Evolutionary conservation across 2,113 vertebrate genomes (phyloP).

Genomic region (Pelecanus crispus): DNA sequence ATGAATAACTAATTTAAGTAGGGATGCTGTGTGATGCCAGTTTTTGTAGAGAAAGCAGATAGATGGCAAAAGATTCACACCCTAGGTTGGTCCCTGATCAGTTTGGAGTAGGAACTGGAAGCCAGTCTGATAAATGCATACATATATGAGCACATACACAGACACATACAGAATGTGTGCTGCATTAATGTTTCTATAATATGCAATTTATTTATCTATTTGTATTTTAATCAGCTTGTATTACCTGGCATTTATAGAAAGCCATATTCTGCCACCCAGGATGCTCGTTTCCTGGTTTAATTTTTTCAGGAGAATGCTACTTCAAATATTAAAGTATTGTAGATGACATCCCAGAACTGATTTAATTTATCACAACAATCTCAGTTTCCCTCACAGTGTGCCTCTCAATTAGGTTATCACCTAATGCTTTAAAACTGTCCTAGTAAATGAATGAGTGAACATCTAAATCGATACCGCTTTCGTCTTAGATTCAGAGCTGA

Average conservation of each 20-base stretch:
- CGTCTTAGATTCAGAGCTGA: background rate
- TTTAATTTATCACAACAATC: constrained; percentile 37
- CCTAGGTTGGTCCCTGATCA: background rate
- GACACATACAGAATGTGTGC: background rate
- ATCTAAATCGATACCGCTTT: constrained; percentile 34
- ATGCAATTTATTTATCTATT: background rate
- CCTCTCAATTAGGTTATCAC: constrained; percentile 35
- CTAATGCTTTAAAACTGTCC: constrained; percentile 29
- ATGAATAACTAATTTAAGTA: background rate
- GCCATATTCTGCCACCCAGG: background rate
- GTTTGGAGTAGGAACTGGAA: background rate
- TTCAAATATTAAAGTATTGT: background rate
- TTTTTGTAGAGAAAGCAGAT: background rate
- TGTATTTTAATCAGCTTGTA: background rate
- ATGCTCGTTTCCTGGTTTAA: background rate
- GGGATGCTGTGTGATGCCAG: background rate
- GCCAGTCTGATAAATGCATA: background rate
- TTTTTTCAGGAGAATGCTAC: background rate
- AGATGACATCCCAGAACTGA: background rate
- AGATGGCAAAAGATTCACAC: background rate
- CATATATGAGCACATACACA: background rate
- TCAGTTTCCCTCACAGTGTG: background rate
- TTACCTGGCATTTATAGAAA: background rate
- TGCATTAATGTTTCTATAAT: background rate
- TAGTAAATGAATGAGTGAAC: constrained; percentile 18